Percentiles rank a stretch among this genome's conserved stretches.
phyloP scores from a whole-genome alignment of 1,140 invertebrate genomes.

The Pachypsylla venusta region DNA sequence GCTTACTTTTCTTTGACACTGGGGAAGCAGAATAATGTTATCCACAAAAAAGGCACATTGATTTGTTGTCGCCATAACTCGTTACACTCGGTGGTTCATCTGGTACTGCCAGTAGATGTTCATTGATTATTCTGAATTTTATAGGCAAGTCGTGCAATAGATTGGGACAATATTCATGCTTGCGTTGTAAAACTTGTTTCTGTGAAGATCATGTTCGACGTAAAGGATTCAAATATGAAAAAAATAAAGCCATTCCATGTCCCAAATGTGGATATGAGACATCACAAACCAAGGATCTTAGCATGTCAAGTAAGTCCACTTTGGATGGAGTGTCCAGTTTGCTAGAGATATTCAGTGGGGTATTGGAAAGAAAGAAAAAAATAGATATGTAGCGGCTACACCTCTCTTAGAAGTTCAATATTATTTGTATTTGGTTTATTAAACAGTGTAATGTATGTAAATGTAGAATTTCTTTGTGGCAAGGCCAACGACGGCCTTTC shows the following conservation, averaged over 20 bases:
- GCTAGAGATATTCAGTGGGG: no score
- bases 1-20: no score
- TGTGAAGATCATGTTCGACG: constrained; percentile 91
- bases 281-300: constrained; percentile 80
- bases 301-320: constrained; percentile 82
- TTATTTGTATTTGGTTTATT: neutral
- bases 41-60: no score
- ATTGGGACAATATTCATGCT: constrained; percentile 83
- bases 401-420: no score
- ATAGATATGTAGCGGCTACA: no score
- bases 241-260: constrained; percentile 76
- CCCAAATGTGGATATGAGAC: constrained; percentile 89
- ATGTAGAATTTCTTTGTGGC: no score
- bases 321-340: no score
- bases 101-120: no score
- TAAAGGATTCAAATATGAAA: constrained; percentile 84
- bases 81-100: no score
- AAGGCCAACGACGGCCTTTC: constrained; percentile 12
- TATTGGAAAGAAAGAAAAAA: no score
- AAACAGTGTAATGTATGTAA: neutral
- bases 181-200: constrained; percentile 88
- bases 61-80: no score
- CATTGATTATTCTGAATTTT: constrained; percentile 22
- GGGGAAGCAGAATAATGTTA: no score
- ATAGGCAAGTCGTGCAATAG: constrained; percentile 82